These are phyloP conservation scores for Stratiomys singularior DNA, from an alignment of 2,888 invertebrate species.

Conservation along the genomic window DNA sequence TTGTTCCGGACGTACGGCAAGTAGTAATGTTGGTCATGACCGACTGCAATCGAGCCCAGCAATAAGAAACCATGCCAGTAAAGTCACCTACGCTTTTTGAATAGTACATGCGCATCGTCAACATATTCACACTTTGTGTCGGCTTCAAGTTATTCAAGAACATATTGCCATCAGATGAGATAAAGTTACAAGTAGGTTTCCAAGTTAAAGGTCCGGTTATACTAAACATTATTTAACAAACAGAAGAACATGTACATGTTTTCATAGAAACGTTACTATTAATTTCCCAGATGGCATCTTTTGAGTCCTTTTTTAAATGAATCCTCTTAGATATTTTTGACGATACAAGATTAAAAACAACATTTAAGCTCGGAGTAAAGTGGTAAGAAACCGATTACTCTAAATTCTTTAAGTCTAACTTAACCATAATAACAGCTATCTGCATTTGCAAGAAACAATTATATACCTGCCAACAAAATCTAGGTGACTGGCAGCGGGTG, in stretches of 20 bases:
- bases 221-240: no score
- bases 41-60: not conserved
- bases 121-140: not conserved
- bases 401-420: not conserved
- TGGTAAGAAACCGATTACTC: not conserved
- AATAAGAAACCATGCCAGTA: not conserved
- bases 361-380: not conserved
- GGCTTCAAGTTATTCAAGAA: not conserved
- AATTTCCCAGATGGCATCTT: no score
- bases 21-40: constrained; percentile 8
- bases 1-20: not conserved
- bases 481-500: not conserved
- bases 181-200: not conserved
- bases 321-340: no score
- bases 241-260: no score
- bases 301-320: no score
- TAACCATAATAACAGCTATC: not conserved
- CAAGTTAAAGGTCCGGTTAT: not conserved
- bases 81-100: not conserved
- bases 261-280: no score
- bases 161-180: not conserved
- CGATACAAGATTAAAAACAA: not conserved
- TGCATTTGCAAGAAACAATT: not conserved
- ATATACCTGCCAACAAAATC: not conserved
- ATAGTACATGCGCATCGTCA: not conserved